Conservation (phyloP, 2,888 invertebrate genomes). For the Ochropleura plecta region DNA sequence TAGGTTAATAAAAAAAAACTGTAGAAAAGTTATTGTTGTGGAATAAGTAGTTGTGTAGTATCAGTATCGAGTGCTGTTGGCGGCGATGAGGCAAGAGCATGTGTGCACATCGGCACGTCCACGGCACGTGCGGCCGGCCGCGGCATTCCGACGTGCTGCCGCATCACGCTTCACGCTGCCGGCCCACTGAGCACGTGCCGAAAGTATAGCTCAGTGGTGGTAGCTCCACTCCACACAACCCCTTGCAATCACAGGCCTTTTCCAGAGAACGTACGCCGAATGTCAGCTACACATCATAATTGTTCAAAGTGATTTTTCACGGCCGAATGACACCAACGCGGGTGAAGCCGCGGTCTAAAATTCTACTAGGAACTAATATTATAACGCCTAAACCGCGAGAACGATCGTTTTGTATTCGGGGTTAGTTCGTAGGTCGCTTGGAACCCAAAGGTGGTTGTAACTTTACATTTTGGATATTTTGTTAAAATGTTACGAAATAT, state of each 20-base stretch:
- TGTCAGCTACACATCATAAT: background rate
- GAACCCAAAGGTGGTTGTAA: background rate
- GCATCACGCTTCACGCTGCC: background rate
- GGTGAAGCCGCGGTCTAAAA: background rate
- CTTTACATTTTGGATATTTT: background rate
- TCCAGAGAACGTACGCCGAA: too few species aligned
- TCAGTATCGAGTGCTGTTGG: background rate
- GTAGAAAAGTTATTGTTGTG: background rate
- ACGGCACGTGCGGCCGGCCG: conserved; percentile 41
- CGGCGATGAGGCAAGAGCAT: background rate
- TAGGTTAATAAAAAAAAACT: too few species aligned
- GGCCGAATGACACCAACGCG: background rate
- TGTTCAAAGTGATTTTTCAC: background rate
- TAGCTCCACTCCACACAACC: background rate
- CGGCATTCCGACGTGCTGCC: conserved; percentile 54
- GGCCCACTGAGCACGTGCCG: conserved; percentile 38
- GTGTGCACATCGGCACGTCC: conserved; percentile 37
- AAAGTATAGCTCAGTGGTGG: background rate
- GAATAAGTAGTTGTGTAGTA: background rate
- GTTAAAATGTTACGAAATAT: background rate
- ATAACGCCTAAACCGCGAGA: background rate
- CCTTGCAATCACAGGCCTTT: background rate
- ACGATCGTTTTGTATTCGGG: background rate
- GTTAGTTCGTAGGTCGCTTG: background rate
- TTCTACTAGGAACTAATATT: background rate